Evolutionary conservation across 1,140 invertebrate species (phyloP).

Genomic region (Drosophila rufa): DNA sequence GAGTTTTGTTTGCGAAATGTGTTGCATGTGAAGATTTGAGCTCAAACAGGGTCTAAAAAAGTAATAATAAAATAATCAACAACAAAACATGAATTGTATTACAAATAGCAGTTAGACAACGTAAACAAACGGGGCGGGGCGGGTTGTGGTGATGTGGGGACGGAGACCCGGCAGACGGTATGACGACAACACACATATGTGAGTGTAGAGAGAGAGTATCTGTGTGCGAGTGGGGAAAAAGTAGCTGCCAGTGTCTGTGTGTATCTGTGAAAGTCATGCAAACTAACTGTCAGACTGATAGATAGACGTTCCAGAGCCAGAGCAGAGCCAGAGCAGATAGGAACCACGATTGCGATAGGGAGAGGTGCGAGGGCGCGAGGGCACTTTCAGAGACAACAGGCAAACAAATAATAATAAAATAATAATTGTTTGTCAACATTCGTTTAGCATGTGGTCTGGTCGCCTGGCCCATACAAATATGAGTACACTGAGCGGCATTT

Average conservation of each 20-base stretch:
- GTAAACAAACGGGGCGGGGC: constrained; percentile 58
- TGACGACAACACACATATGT: constrained; percentile 73
- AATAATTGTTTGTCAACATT: constrained; percentile 84
- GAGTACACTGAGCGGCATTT: constrained; percentile 4
- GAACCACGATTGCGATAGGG: constrained; percentile 20
- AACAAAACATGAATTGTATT: constrained; percentile 72
- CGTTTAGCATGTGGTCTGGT: constrained; percentile 76
- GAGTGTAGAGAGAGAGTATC: constrained; percentile 22
- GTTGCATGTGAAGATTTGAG: constrained; percentile 79
- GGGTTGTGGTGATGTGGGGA: neutral
- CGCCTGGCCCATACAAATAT: constrained; percentile 28
- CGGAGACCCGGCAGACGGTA: constrained; percentile 56
- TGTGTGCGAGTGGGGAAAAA: constrained; percentile 24
- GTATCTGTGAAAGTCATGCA: constrained; percentile 47
- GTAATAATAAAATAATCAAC: constrained; percentile 81
- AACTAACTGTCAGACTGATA: constrained; percentile 46
- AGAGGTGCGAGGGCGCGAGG: constrained; percentile 17
- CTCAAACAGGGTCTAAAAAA: constrained; percentile 57
- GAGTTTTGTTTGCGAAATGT: constrained; percentile 25
- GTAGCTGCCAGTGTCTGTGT: constrained; percentile 17
- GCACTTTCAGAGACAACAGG: constrained; percentile 54
- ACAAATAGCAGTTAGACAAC: constrained; percentile 79
- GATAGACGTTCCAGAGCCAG: constrained; percentile 43
- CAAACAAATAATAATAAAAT: constrained; percentile 84
- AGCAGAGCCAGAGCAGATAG: constrained; percentile 7